A percentile compares a stretch with the other conserved stretches of the same genome.
phyloP scores from a whole-genome alignment of 2,113 vertebrate species.

The Lethenteron camtschaticum region DNA sequence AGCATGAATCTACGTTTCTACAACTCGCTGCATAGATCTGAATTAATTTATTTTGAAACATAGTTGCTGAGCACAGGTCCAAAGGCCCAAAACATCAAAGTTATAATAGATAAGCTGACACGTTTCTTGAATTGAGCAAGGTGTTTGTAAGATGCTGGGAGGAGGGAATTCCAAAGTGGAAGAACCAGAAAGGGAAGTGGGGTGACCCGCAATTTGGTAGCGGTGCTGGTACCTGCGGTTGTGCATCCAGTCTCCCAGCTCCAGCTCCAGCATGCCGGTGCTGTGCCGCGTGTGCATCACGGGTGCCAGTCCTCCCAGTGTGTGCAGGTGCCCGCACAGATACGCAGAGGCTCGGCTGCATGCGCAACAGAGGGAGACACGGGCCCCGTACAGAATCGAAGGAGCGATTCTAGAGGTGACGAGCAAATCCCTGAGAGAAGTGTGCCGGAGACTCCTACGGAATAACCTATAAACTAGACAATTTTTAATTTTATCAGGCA shows the following conservation, averaged over 20 bases:
- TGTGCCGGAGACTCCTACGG: no score
- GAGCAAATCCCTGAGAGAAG: no score
- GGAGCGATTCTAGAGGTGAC: no score
- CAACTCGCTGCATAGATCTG: no score
- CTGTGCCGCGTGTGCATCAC: constrained; percentile 54
- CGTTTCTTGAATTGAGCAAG: not conserved
- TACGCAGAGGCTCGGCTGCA: constrained; percentile 62
- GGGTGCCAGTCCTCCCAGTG: constrained; percentile 63
- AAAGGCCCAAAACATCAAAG: not conserved
- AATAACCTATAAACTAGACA: no score
- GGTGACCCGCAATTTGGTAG: not conserved
- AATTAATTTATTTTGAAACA: no score
- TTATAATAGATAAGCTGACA: not conserved
- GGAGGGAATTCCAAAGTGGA: not conserved
- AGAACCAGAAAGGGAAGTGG: not conserved
- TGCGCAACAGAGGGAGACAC: not conserved
- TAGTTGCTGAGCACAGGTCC: not conserved
- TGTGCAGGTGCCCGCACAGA: constrained; percentile 84
- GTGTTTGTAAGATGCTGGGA: not conserved
- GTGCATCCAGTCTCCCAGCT: constrained; percentile 84
- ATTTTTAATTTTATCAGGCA: no score
- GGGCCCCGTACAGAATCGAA: no score
- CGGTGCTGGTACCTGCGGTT: constrained; percentile 41
- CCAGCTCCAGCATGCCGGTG: constrained; percentile 66
- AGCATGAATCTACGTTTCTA: no score